phyloP scores from a whole-genome alignment of 2,888 invertebrate species.

The Girardia tigrina region DNA sequence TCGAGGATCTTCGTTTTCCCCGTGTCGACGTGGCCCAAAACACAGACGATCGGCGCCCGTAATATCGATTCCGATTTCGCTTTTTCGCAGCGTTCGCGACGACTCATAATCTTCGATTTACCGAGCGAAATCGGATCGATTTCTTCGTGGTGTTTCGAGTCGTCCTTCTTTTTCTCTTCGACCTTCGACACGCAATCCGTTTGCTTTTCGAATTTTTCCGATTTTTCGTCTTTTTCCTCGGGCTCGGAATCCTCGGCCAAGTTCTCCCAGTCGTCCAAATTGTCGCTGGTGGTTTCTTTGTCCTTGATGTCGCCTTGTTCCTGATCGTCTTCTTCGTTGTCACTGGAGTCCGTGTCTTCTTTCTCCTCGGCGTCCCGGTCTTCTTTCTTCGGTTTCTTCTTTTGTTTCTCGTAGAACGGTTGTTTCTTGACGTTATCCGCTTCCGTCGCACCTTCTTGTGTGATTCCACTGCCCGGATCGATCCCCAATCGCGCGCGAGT shows the following conservation, averaged over 20 bases:
- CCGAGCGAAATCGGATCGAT: slow-evolving; percentile 49
- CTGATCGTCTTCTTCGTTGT: too few relatives aligned
- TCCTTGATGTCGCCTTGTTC: too few relatives aligned
- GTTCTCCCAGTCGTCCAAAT: slow-evolving; percentile 37
- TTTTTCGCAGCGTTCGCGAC: slow-evolving; percentile 59
- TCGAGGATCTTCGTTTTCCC: slow-evolving; percentile 98
- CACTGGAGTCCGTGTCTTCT: neutral
- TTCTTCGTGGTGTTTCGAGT: slow-evolving; percentile 40
- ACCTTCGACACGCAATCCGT: neutral
- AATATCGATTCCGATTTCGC: slow-evolving; percentile 60
- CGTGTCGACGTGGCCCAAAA: slow-evolving; percentile 95
- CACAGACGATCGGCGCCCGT: slow-evolving; percentile 90
- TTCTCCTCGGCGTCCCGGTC: neutral
- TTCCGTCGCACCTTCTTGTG: neutral
- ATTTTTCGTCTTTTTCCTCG: slow-evolving; percentile 43
- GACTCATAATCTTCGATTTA: slow-evolving; percentile 40
- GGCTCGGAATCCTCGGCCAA: slow-evolving; percentile 39
- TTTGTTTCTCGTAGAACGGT: neutral
- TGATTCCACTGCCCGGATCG: too few relatives aligned
- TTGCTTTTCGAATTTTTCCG: slow-evolving; percentile 52
- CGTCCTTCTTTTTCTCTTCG: slow-evolving; percentile 38
- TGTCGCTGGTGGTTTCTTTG: neutral
- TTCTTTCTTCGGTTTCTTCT: neutral
- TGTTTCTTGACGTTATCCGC: neutral
- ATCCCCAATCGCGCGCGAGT: neutral